A percentile compares a stretch with the other conserved stretches of the same genome.
Evolutionary conservation across 1,140 invertebrate genomes (phyloP).

Genomic region (Drosophila teissieri): DNA sequence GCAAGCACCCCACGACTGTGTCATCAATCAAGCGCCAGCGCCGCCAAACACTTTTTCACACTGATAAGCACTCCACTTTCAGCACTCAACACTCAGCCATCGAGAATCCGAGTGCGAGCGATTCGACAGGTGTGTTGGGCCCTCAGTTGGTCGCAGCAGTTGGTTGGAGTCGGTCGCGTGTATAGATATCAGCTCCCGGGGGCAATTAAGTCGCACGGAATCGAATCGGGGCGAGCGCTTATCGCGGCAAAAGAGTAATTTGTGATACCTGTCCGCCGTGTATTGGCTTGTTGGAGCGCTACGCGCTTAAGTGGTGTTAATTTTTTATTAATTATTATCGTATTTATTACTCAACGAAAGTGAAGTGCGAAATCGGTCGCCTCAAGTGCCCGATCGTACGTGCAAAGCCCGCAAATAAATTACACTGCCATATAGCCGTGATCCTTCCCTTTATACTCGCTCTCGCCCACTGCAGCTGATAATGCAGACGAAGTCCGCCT

Average conservation of each 20-base stretch:
- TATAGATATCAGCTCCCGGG: background rate
- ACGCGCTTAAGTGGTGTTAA: conserved; percentile 81
- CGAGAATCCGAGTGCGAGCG: conserved; percentile 34
- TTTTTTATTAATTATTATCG: conserved; percentile 82
- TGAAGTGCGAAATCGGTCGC: conserved; percentile 49
- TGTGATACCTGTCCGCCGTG: conserved; percentile 78
- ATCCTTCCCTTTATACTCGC: conserved; percentile 18
- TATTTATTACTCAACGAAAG: conserved; percentile 71
- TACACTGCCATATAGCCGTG: conserved; percentile 23
- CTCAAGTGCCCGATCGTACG: conserved; percentile 45
- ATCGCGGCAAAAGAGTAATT: conserved; percentile 77
- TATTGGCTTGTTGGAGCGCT: conserved; percentile 68
- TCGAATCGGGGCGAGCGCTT: conserved; percentile 59
- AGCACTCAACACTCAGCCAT: conserved; percentile 31
- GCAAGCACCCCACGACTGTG: background rate
- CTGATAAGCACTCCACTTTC: conserved; percentile 33
- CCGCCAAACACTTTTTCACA: conserved; percentile 31
- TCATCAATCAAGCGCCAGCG: conserved; percentile 26
- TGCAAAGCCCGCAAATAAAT: conserved; percentile 56
- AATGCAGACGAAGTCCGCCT: conserved; percentile 18
- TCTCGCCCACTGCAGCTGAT: conserved; percentile 24
- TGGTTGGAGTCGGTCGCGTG: conserved; percentile 52
- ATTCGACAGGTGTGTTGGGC: conserved; percentile 32
- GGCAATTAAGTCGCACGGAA: conserved; percentile 5
- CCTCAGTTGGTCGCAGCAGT: conserved; percentile 61